These are phyloP conservation scores for Crocuta crocuta DNA, from an alignment of 2,113 vertebrate species.

Conservation along the genomic window DNA sequence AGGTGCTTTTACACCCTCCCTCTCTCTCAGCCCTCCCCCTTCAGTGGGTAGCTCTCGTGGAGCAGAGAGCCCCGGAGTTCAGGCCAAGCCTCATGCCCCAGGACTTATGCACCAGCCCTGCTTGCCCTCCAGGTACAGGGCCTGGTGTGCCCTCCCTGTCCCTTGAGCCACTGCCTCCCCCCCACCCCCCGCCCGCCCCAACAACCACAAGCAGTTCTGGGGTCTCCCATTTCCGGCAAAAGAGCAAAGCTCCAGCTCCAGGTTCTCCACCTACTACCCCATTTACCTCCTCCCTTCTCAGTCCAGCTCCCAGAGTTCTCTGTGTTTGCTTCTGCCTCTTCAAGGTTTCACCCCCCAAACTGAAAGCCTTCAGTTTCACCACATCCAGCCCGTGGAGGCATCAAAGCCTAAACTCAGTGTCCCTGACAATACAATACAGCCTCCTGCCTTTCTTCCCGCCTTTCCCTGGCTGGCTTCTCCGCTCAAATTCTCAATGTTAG, in stretches of 20 bases:
- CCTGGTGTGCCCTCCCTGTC: neutral
- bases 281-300: neutral
- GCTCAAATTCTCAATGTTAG: neutral
- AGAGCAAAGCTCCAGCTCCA: neutral
- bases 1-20: rapidly evolving
- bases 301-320: neutral
- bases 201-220: neutral
- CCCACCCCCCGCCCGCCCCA: neutral
- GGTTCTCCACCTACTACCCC: neutral
- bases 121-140: neutral
- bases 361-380: neutral
- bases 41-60: too few species aligned
- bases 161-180: too few species aligned
- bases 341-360: neutral
- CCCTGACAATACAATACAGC: neutral
- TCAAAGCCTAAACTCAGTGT: neutral
- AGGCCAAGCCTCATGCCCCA: neutral
- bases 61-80: neutral
- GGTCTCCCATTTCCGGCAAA: neutral
- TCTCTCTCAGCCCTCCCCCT: neutral
- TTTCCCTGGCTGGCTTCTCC: neutral
- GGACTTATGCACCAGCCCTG: neutral
- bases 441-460: neutral
- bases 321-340: neutral
- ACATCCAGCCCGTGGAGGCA: neutral